phyloP scores from a whole-genome alignment of 2,113 vertebrate species.

The Gymnobelideus leadbeateri region DNA sequence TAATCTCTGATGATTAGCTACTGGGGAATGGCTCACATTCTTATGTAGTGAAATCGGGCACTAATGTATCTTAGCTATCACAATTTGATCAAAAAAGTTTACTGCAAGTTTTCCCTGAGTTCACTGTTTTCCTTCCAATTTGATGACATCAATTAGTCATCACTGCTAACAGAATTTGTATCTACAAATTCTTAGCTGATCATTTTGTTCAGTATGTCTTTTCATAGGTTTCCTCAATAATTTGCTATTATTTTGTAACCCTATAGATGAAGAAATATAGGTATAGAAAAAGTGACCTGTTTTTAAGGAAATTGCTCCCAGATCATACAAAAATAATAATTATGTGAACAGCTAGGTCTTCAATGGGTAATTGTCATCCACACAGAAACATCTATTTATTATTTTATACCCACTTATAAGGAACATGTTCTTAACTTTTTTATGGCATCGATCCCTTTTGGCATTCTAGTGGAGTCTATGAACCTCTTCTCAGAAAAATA shows the following conservation, averaged over 20 bases:
- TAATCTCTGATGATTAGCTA: neutral
- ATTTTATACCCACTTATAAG: neutral
- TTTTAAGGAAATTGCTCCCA: neutral
- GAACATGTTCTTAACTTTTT: neutral
- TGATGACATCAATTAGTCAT: neutral
- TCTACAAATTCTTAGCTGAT: neutral
- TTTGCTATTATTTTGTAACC: neutral
- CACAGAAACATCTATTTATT: neutral
- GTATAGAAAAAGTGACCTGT: neutral
- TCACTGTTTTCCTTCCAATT: neutral
- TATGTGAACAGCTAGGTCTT: neutral
- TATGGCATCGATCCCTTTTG: neutral
- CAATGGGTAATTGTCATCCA: neutral
- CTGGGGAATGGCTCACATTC: neutral
- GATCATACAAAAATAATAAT: conserved; percentile 11
- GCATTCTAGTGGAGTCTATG: neutral
- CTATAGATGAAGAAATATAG: conserved; percentile 4
- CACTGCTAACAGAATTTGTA: neutral
- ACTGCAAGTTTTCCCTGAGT: neutral
- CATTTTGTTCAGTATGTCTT: neutral
- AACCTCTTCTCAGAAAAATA: neutral
- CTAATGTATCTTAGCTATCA: neutral
- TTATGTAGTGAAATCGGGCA: neutral
- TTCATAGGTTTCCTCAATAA: neutral
- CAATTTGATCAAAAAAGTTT: neutral